Evolutionary conservation across 1,140 invertebrate genomes (phyloP).

Genomic region (Marisa cornuarietis): DNA sequence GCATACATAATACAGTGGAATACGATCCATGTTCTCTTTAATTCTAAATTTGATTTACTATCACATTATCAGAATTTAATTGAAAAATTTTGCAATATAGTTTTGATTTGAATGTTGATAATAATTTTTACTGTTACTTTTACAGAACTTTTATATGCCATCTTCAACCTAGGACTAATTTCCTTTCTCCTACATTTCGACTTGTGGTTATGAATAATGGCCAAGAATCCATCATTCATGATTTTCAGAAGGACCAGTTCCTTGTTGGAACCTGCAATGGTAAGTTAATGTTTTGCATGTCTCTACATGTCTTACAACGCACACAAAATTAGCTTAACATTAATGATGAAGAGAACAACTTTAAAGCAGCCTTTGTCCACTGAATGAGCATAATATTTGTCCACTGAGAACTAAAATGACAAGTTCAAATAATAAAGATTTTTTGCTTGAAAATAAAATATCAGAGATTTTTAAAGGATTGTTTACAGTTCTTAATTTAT

Average conservation of each 20-base stretch:
- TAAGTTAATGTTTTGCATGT: conserved; percentile 23
- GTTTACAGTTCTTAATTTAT: neutral
- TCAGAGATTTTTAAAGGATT: no score
- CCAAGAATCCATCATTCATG: conserved; percentile 3
- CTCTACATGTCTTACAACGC: no score
- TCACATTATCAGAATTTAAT: no score
- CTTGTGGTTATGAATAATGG: conserved; percentile 21
- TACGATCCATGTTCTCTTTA: neutral
- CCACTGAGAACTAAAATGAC: no score
- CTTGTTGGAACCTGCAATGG: conserved; percentile 30
- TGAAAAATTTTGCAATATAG: neutral
- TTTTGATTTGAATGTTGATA: neutral
- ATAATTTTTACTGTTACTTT: neutral
- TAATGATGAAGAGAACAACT: no score
- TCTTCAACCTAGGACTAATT: conserved; percentile 20
- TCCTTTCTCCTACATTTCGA: conserved; percentile 30
- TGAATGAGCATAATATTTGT: no score
- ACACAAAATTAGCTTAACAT: no score
- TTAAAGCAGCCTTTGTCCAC: no score
- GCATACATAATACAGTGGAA: neutral
- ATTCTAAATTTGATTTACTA: neutral
- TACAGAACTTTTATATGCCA: conserved; percentile 30
- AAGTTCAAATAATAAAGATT: neutral
- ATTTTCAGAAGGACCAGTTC: conserved; percentile 29
- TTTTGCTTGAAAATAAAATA: neutral